Percentiles rank a stretch among this genome's conserved stretches.
Evolutionary conservation across 2,797 vertebrate species (phyloP).

Genomic region (Loriculus beryllinus): DNA sequence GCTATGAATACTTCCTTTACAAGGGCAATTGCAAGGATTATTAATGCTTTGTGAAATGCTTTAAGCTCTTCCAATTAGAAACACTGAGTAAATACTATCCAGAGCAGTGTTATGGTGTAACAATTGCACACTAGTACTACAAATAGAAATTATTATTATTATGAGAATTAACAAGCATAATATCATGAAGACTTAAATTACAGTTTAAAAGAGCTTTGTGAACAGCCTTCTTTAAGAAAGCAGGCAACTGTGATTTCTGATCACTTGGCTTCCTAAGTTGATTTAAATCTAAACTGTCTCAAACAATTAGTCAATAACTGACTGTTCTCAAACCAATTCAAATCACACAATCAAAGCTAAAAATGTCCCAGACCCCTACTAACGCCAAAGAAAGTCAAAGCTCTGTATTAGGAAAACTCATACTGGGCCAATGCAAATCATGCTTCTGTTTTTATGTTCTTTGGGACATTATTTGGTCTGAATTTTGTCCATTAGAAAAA

Average conservation of each 20-base stretch:
- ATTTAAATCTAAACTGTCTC: background rate
- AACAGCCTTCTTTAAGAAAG: background rate
- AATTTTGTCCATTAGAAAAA: background rate
- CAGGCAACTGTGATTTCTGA: background rate
- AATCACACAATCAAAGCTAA: background rate
- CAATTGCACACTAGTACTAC: background rate
- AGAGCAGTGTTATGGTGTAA: background rate
- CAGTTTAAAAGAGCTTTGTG: background rate
- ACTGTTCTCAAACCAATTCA: background rate
- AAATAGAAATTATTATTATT: background rate
- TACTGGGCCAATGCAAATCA: background rate
- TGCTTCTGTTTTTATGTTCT: background rate
- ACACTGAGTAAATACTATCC: background rate
- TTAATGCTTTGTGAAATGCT: background rate
- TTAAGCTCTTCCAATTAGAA: background rate
- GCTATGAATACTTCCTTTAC: background rate
- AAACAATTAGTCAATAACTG: background rate
- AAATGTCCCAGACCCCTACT: accelerated
- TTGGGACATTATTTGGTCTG: background rate
- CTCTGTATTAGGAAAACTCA: background rate
- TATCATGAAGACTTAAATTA: background rate
- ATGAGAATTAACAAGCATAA: background rate
- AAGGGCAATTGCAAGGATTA: background rate
- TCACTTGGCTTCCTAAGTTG: background rate
- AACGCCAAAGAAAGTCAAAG: background rate